Conservation (phyloP, 2,113 vertebrate species). For the Desmodus rotundus region DNA sequence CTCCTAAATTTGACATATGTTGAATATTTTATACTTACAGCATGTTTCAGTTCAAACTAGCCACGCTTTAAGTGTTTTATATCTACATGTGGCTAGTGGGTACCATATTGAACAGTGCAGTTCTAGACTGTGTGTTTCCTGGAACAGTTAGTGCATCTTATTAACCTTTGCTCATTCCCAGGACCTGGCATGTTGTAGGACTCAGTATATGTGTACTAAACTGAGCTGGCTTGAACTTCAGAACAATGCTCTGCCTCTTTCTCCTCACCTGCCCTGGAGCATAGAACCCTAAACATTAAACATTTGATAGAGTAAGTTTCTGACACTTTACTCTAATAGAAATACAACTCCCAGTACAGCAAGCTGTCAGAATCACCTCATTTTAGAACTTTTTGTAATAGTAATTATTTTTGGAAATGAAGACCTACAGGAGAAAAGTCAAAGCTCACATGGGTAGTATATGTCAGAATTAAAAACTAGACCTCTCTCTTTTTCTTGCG, state of each 20-base stretch:
- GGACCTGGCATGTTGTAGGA: not conserved
- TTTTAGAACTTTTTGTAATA: not conserved
- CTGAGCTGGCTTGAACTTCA: not conserved
- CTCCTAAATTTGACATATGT: not conserved
- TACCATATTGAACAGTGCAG: rapidly evolving
- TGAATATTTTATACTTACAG: not conserved
- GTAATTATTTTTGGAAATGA: not conserved
- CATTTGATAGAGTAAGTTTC: not conserved
- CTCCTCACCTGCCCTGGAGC: not conserved
- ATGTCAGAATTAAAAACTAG: not conserved
- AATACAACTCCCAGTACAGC: not conserved
- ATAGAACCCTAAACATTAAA: not conserved
- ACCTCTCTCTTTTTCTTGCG: not conserved
- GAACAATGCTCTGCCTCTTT: not conserved
- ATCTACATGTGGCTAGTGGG: not conserved
- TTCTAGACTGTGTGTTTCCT: rapidly evolving
- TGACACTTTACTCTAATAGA: not conserved
- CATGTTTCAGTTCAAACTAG: not conserved
- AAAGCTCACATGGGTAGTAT: not conserved
- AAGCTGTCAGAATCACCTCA: not conserved
- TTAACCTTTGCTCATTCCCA: not conserved
- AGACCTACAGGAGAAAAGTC: not conserved
- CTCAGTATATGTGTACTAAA: not conserved
- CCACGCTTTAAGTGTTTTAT: not conserved
- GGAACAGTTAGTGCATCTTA: not conserved